phyloP scores from a whole-genome alignment of 2,797 vertebrate genomes.

The Melanotaenia maccullochi region DNA sequence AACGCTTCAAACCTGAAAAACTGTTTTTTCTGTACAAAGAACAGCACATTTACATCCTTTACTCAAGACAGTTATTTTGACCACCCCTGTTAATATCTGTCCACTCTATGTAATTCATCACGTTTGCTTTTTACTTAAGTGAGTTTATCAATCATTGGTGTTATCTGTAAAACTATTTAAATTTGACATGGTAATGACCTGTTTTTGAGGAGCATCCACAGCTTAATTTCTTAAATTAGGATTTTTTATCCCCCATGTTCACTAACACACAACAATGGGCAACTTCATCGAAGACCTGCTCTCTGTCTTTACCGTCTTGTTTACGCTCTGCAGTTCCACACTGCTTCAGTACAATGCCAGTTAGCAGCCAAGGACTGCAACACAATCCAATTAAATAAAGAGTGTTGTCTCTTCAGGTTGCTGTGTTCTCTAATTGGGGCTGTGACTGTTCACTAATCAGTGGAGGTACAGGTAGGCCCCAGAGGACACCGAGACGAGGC shows the following conservation, averaged over 20 bases:
- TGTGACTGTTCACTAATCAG: conserved; percentile 85
- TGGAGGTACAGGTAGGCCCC: conserved; percentile 79
- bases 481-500: conserved; percentile 71
- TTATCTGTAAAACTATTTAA: conserved; percentile 13
- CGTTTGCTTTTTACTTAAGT: conserved; percentile 15
- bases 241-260: conserved; percentile 21
- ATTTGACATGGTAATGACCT: conserved; percentile 25
- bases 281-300: conserved; percentile 26
- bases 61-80: neutral
- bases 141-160: conserved; percentile 20
- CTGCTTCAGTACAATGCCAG: conserved; percentile 69
- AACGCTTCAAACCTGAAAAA: neutral
- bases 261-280: conserved; percentile 23
- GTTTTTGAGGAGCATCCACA: conserved; percentile 11
- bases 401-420: conserved; percentile 81
- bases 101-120: conserved; percentile 12
- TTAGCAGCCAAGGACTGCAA: conserved; percentile 74
- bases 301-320: conserved; percentile 74
- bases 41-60: neutral
- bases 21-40: neutral
- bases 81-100: neutral
- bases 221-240: conserved; percentile 28
- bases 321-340: conserved; percentile 64
- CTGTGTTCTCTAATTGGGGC: conserved; percentile 84
- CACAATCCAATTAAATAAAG: conserved; percentile 84